Conservation (phyloP, 2,888 invertebrate species). For the Galerucella calmariensis region DNA sequence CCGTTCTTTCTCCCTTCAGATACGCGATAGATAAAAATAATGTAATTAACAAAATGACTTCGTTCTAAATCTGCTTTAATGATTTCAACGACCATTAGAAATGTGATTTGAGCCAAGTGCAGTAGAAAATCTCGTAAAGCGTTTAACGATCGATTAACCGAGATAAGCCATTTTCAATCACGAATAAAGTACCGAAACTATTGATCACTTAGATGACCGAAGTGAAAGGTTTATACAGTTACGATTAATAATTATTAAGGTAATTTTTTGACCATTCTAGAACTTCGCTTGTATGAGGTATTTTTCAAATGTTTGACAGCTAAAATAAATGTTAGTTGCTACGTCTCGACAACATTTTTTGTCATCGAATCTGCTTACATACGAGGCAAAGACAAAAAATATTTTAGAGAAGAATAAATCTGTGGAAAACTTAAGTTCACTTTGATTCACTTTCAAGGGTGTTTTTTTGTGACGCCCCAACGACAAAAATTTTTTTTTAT, state of each 20-base stretch:
- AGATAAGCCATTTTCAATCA: conserved; percentile 34
- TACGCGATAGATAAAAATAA: conserved; percentile 35
- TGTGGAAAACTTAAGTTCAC: too few species aligned
- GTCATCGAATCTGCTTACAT: too few species aligned
- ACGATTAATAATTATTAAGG: background rate
- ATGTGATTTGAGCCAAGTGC: conserved; percentile 34
- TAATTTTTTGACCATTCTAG: background rate
- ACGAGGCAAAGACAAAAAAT: too few species aligned
- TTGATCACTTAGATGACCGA: conserved; percentile 6
- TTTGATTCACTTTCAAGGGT: too few species aligned
- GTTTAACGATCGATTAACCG: conserved; percentile 33
- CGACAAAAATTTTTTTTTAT: too few species aligned
- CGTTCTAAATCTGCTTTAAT: conserved; percentile 39
- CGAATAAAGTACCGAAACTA: conserved; percentile 27
- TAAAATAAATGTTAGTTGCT: background rate
- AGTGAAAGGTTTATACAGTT: conserved; percentile 6
- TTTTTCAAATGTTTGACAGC: background rate
- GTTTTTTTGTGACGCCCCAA: too few species aligned
- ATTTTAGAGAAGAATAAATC: too few species aligned
- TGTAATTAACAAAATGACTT: conserved; percentile 37
- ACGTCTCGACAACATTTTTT: too few species aligned
- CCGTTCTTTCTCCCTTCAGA: conserved; percentile 30
- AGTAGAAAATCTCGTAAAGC: conserved; percentile 33
- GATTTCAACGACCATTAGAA: conserved; percentile 40
- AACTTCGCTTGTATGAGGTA: background rate